A percentile compares a stretch with the other conserved stretches of the same genome.
Conservation (phyloP, 2,888 invertebrate genomes). For the Gonocerus acuteangulatus region DNA sequence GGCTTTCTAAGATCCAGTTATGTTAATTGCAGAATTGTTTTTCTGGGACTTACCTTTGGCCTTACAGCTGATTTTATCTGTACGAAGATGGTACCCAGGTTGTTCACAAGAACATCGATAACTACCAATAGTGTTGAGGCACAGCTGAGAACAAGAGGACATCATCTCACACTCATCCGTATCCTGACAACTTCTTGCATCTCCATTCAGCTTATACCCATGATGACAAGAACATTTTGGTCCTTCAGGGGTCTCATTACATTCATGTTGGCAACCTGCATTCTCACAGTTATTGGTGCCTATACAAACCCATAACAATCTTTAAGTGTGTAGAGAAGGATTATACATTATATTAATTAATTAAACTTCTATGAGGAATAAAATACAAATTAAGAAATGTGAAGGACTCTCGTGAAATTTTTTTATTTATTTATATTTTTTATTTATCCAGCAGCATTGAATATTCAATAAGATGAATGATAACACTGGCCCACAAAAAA, state of each 20-base stretch:
- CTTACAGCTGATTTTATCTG: constrained; percentile 40
- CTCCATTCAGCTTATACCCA: constrained; percentile 52
- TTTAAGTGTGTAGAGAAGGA: too few relatives aligned
- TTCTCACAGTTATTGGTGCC: constrained; percentile 46
- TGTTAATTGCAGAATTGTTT: too few relatives aligned
- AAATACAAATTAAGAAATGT: too few relatives aligned
- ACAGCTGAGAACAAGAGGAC: constrained; percentile 58
- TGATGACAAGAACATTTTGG: constrained; percentile 56
- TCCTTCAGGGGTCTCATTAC: constrained; percentile 54
- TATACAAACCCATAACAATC: too few relatives aligned
- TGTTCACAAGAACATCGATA: constrained; percentile 54
- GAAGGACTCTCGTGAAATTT: too few relatives aligned
- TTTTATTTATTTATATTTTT: too few relatives aligned
- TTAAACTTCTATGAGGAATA: too few relatives aligned
- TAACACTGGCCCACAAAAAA: too few relatives aligned
- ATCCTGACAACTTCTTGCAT: constrained; percentile 56
- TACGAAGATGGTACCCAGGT: constrained; percentile 48
- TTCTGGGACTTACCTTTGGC: constrained; percentile 45
- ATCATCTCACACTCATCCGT: constrained; percentile 60
- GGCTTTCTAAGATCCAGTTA: too few relatives aligned
- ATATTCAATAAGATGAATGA: too few relatives aligned
- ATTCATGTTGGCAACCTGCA: constrained; percentile 36
- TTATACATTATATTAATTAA: too few relatives aligned
- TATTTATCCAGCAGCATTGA: too few relatives aligned
- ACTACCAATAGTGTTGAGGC: constrained; percentile 51